Conservation (phyloP, 2,797 vertebrate genomes). For the Myripristis murdjan region DNA sequence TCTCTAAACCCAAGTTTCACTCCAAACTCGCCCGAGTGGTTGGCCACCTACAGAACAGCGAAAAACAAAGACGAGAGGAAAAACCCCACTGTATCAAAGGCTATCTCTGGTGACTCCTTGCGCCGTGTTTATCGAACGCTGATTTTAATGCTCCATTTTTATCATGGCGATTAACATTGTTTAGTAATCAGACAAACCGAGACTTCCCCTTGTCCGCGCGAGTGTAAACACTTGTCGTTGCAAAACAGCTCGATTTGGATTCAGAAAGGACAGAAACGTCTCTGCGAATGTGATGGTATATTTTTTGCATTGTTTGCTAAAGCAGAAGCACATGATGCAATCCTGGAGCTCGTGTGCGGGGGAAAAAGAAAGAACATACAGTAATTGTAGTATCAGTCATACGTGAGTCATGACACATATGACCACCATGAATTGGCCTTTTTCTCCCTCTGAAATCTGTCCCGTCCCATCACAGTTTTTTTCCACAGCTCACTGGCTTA, state of each 20-base stretch:
- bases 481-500: slow-evolving; percentile 43
- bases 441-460: slow-evolving; percentile 55
- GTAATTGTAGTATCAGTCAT: slow-evolving; percentile 72
- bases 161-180: slow-evolving; percentile 81
- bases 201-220: slow-evolving; percentile 70
- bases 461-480: slow-evolving; percentile 43
- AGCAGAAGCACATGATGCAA: slow-evolving; percentile 69
- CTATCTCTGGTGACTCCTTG: slow-evolving; percentile 72
- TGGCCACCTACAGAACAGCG: slow-evolving; percentile 74
- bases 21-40: slow-evolving; percentile 69
- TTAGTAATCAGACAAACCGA: slow-evolving; percentile 78
- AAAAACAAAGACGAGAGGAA: slow-evolving; percentile 54
- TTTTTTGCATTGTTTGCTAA: slow-evolving; percentile 63
- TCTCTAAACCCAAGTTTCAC: slow-evolving; percentile 73
- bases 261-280: slow-evolving; percentile 69
- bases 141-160: slow-evolving; percentile 83
- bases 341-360: slow-evolving; percentile 65
- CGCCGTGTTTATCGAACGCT: slow-evolving; percentile 76
- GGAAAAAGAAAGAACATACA: slow-evolving; percentile 33
- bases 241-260: slow-evolving; percentile 69
- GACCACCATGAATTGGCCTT: slow-evolving; percentile 67
- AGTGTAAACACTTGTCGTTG: slow-evolving; percentile 81
- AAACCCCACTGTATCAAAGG: slow-evolving; percentile 75
- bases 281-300: slow-evolving; percentile 59
- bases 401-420: slow-evolving; percentile 66